These are phyloP conservation scores for Hyperoodon ampullatus DNA, from an alignment of 2,113 vertebrate genomes.

Conservation along the genomic window DNA sequence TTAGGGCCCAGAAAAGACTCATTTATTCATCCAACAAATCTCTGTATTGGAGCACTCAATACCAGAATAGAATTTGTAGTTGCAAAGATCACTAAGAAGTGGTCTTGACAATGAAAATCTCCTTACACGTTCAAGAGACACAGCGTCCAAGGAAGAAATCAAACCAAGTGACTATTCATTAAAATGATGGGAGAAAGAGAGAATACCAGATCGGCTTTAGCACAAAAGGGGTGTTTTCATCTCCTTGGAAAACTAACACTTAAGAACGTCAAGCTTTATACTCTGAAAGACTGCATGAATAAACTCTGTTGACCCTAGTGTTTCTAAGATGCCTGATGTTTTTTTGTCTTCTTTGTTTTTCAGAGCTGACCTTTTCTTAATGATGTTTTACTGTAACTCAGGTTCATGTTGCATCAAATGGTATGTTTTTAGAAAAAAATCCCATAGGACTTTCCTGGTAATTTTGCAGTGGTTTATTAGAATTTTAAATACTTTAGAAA, in stretches of 20 bases:
- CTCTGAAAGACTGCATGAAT: not conserved
- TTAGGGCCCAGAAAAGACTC: not conserved
- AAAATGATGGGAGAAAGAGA: not conserved
- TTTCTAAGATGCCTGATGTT: conserved; percentile 45
- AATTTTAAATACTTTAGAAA: conserved; percentile 80
- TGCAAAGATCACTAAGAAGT: not conserved
- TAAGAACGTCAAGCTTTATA: not conserved
- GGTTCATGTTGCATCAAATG: conserved; percentile 79
- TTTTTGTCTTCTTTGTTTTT: conserved; percentile 71
- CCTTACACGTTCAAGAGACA: not conserved
- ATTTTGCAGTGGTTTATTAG: conserved; percentile 81
- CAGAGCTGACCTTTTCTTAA: conserved; percentile 73
- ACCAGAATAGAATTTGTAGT: not conserved
- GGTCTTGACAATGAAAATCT: not conserved
- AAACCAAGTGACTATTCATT: not conserved
- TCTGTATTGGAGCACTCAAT: not conserved
- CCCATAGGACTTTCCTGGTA: conserved; percentile 74
- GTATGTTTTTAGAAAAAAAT: conserved; percentile 51
- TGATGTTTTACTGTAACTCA: conserved; percentile 75
- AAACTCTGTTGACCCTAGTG: not conserved
- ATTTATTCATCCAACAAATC: not conserved
- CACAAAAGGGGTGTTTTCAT: not conserved
- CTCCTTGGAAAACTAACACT: not conserved
- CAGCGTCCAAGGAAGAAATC: not conserved
- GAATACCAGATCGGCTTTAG: not conserved